Evolutionary conservation across 1,140 invertebrate genomes (phyloP).

Genomic region (Cecropterus lyciades): DNA sequence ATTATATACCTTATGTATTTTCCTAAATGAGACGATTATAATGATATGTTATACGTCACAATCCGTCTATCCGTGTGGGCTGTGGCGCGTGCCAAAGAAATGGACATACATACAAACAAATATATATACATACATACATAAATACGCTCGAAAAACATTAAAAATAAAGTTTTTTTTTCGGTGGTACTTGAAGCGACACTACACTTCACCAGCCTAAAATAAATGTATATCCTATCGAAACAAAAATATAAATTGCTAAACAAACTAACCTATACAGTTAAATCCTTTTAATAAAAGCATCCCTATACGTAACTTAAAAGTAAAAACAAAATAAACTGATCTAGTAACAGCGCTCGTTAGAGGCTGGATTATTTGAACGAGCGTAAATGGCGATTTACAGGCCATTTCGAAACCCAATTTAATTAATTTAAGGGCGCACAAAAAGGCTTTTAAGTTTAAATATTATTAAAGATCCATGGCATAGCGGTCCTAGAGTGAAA

Average conservation of each 20-base stretch:
- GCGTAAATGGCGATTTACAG: conserved; percentile 3
- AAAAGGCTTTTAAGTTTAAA: conserved; percentile 2
- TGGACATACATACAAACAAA: too few species aligned
- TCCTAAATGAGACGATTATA: too few species aligned
- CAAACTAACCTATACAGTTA: background rate
- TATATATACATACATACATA: too few species aligned
- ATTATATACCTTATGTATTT: too few species aligned
- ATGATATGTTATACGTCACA: too few species aligned
- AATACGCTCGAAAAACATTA: too few species aligned
- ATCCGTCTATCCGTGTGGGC: too few species aligned
- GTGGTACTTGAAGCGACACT: too few species aligned
- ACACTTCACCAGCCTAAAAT: too few species aligned
- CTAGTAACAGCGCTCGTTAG: conserved; percentile 1
- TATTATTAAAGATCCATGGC: background rate
- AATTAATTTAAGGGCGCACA: conserved; percentile 1
- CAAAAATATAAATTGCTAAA: background rate
- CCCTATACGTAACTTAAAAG: background rate
- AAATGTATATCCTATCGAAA: background rate
- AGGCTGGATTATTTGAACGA: conserved; percentile 6
- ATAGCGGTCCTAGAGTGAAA: background rate
- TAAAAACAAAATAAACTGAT: background rate
- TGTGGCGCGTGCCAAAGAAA: too few species aligned
- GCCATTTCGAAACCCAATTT: conserved; percentile 1
- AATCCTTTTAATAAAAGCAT: background rate
- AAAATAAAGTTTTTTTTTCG: too few species aligned